Conservation (phyloP, 2,797 vertebrate genomes). For the Pangasius mekongensis region DNA sequence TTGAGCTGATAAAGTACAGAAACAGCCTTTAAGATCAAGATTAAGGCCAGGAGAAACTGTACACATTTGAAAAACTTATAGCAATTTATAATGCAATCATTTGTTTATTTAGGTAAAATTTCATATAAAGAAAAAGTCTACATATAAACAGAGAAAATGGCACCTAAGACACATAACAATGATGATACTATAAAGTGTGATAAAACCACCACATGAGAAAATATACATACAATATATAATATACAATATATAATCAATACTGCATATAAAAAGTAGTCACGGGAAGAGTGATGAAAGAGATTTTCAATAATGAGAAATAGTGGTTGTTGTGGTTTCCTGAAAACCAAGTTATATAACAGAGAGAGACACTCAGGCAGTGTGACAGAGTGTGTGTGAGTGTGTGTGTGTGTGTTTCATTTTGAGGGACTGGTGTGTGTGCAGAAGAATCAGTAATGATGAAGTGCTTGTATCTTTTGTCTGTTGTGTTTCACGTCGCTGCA, state of each 20-base stretch:
- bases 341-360: neutral
- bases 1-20: no score
- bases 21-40: no score
- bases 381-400: neutral
- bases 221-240: no score
- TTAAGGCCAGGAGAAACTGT: neutral
- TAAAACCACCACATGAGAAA: neutral
- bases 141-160: neutral
- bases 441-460: slow-evolving; percentile 3
- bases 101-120: neutral
- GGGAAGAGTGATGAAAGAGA: neutral
- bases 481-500: no score
- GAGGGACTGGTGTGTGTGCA: neutral
- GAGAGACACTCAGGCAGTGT: neutral
- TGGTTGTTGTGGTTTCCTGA: neutral
- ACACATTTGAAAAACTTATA: neutral
- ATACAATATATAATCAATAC: no score
- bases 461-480: slow-evolving; percentile 23
- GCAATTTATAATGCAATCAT: neutral
- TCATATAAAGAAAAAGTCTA: neutral
- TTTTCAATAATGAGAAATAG: neutral
- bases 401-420: neutral
- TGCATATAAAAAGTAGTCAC: no score
- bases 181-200: neutral
- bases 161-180: neutral